Conservation (phyloP, 2,888 invertebrate species). For the Camptogramma bilineatum region DNA sequence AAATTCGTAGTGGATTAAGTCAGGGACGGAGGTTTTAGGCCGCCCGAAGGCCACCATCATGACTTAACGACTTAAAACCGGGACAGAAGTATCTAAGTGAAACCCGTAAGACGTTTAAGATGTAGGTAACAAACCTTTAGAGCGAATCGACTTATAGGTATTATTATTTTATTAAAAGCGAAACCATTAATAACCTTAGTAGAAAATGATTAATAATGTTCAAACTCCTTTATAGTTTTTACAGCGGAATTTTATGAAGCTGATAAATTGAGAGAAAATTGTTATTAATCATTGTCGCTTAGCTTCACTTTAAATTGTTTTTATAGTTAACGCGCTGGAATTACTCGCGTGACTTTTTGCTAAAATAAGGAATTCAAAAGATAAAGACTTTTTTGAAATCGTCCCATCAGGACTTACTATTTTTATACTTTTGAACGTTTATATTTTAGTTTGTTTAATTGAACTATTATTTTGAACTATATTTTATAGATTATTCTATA, state of each 20-base stretch:
- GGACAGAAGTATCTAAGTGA: too few species aligned
- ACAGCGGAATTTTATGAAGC: constrained; percentile 19
- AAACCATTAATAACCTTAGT: neutral
- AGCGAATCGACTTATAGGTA: neutral
- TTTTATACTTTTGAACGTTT: too few species aligned
- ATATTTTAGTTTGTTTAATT: too few species aligned
- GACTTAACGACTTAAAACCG: too few species aligned
- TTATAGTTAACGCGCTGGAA: constrained; percentile 12
- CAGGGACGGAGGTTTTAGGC: too few species aligned
- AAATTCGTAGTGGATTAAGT: too few species aligned
- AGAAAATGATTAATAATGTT: constrained; percentile 21
- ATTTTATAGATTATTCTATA: too few species aligned
- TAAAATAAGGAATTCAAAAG: neutral
- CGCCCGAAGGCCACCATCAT: too few species aligned
- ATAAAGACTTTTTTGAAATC: neutral
- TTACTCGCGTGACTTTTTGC: neutral
- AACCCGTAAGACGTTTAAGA: too few species aligned
- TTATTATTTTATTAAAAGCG: neutral
- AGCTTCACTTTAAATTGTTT: constrained; percentile 20
- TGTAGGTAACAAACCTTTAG: neutral
- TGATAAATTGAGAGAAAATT: constrained; percentile 27
- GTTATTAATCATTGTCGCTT: constrained; percentile 30
- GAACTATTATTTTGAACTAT: too few species aligned
- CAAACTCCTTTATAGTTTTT: constrained; percentile 30
- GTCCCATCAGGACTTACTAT: too few species aligned